Conservation (phyloP, 2,888 invertebrate genomes). For the Pandemis heparana region DNA sequence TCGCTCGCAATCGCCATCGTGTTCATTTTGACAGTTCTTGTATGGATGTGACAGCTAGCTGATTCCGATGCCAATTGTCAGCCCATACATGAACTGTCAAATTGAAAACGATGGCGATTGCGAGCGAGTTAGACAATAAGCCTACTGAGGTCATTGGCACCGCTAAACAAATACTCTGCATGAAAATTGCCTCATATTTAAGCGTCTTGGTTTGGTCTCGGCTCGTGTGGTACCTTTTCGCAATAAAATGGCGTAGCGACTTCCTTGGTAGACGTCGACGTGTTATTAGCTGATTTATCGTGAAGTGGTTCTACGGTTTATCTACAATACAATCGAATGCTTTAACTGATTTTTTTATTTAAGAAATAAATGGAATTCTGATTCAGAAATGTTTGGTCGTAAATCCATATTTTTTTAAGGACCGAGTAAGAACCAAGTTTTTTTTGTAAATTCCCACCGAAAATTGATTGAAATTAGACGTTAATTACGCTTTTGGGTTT, state of each 20-base stretch:
- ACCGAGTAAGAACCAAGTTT: no score
- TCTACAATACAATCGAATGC: neutral
- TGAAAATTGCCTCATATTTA: constrained; percentile 31
- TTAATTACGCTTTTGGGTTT: constrained; percentile 26
- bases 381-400: no score
- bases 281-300: neutral
- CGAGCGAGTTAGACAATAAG: no score
- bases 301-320: neutral
- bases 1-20: no score
- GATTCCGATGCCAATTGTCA: no score
- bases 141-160: constrained; percentile 36
- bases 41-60: no score
- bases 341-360: neutral
- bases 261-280: neutral
- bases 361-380: no score
- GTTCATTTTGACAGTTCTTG: no score
- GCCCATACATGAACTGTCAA: no score
- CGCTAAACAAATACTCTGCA: constrained; percentile 33
- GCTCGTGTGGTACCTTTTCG: neutral
- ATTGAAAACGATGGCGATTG: no score
- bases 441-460: neutral
- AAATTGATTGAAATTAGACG: constrained; percentile 16
- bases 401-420: no score
- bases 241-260: neutral
- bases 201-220: neutral